Conservation (phyloP, 2,888 invertebrate species). For the Gasteruption jaculator region DNA sequence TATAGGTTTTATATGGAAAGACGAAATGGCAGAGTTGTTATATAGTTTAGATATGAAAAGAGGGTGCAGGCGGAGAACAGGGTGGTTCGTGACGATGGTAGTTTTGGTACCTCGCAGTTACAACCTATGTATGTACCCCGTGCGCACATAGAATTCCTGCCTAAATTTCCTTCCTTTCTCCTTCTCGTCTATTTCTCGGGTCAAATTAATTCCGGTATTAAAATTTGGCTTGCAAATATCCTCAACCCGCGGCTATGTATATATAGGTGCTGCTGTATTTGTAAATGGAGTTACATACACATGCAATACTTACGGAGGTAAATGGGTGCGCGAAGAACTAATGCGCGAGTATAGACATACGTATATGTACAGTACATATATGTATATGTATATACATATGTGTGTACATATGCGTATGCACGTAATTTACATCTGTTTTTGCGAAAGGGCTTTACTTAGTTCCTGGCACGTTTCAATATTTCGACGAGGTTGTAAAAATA, state of each 20-base stretch:
- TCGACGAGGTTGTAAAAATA: too few relatives aligned
- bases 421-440: slow-evolving; percentile 52
- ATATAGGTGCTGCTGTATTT: slow-evolving; percentile 24
- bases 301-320: background rate
- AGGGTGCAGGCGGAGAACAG: too few relatives aligned
- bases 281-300: slow-evolving; percentile 11
- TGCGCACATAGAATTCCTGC: slow-evolving; percentile 4
- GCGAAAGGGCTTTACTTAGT: slow-evolving; percentile 35
- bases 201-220: slow-evolving; percentile 53
- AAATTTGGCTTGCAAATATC: slow-evolving; percentile 54
- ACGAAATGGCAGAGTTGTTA: too few relatives aligned
- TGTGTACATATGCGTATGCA: slow-evolving; percentile 34
- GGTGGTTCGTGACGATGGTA: too few relatives aligned
- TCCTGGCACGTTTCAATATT: slow-evolving; percentile 26
- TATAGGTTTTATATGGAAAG: too few relatives aligned
- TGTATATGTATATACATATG: slow-evolving; percentile 2
- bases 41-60: too few relatives aligned
- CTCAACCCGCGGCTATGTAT: slow-evolving; percentile 44
- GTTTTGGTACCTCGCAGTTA: slow-evolving; percentile 1
- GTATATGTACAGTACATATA: too few relatives aligned
- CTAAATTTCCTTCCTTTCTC: slow-evolving; percentile 6
- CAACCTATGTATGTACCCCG: background rate
- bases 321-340: slow-evolving; percentile 21
- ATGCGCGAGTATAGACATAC: slow-evolving; percentile 16
- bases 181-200: slow-evolving; percentile 38